Percentiles rank a stretch among this genome's conserved stretches.
phyloP scores from a whole-genome alignment of 1,140 invertebrate species.

The Ylistrum balloti region DNA sequence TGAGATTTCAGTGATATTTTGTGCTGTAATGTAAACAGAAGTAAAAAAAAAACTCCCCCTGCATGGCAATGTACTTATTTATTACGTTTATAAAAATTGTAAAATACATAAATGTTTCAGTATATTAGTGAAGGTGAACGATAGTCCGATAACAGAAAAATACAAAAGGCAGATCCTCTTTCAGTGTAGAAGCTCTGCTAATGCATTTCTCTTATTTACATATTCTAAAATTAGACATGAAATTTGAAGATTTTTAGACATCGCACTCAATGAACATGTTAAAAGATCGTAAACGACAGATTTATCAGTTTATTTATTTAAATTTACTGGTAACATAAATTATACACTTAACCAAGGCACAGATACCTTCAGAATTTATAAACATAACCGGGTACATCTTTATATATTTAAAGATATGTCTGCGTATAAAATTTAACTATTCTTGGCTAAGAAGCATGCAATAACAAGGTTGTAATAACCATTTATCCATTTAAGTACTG shows the following conservation, averaged over 20 bases:
- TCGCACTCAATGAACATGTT: background rate
- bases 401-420: background rate
- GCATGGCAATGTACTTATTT: too few species aligned
- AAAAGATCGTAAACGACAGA: background rate
- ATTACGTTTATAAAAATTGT: background rate
- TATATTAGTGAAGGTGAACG: constrained; percentile 2
- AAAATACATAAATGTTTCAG: background rate
- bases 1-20: too few species aligned
- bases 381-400: too few species aligned
- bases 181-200: background rate
- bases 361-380: too few species aligned
- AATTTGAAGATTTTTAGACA: constrained; percentile 34
- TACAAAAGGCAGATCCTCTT: background rate
- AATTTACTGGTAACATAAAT: constrained; percentile 12
- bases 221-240: constrained; percentile 21
- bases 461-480: background rate
- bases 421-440: background rate
- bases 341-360: background rate
- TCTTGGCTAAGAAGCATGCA: background rate
- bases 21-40: too few species aligned
- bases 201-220: constrained; percentile 10
- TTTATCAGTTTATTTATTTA: constrained; percentile 36
- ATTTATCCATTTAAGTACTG: background rate
- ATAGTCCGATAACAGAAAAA: background rate
- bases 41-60: too few species aligned